Conservation (phyloP, 2,113 vertebrate species). For the Myxocyprinus asiaticus region DNA sequence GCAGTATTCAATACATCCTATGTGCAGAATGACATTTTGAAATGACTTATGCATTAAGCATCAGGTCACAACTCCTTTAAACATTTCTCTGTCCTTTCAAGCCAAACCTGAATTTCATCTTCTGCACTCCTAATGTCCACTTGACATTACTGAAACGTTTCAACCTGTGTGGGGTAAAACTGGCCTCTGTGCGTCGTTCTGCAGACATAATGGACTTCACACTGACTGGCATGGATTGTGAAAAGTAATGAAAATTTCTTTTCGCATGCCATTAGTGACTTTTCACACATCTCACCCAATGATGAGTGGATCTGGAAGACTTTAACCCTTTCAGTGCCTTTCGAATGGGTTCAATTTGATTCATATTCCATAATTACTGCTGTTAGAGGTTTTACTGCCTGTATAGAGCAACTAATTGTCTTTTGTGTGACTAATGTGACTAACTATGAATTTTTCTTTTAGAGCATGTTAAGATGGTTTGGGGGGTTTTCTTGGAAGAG, state of each 20-base stretch:
- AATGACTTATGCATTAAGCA: conserved; percentile 10
- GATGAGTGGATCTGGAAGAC: conserved; percentile 28
- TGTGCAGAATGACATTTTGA: not conserved
- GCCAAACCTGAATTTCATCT: not conserved
- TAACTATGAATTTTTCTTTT: not conserved
- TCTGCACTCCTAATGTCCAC: conserved; percentile 33
- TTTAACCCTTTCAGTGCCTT: conserved; percentile 28
- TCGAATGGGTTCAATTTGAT: conserved; percentile 30
- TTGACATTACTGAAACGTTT: conserved; percentile 34
- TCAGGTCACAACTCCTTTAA: conserved; percentile 26
- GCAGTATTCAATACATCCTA: too few species aligned
- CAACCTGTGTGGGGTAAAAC: conserved; percentile 2
- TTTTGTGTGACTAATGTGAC: conserved; percentile 4
- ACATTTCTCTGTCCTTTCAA: conserved; percentile 18
- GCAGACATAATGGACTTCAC: conserved; percentile 38
- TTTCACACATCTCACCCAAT: conserved; percentile 19
- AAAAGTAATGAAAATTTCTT: conserved; percentile 16
- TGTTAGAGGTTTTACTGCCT: conserved; percentile 44
- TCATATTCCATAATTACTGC: conserved; percentile 41
- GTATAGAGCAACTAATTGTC: not conserved
- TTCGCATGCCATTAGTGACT: not conserved
- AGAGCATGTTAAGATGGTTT: too few species aligned
- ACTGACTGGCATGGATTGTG: conserved; percentile 6
- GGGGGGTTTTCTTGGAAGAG: too few species aligned
- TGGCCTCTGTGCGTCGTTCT: conserved; percentile 23